These are phyloP conservation scores for Belgica antarctica DNA, from an alignment of 2,888 invertebrate species.

Conservation along the genomic window DNA sequence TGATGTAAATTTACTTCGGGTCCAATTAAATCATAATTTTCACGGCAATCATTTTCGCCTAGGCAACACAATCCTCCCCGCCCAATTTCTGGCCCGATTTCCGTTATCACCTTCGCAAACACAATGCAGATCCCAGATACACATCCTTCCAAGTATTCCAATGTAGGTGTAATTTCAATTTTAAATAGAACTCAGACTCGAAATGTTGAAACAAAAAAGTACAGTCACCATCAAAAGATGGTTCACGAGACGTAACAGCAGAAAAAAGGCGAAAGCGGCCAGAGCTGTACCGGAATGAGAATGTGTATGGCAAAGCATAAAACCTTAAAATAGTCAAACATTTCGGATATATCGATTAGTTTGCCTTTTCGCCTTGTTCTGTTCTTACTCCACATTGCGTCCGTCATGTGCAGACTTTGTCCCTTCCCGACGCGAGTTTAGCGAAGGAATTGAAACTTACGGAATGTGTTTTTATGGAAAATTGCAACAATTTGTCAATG, in stretches of 20 bases:
- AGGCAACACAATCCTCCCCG: no score
- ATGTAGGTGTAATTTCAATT: background rate
- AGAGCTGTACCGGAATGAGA: slow-evolving; percentile 11
- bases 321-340: slow-evolving; percentile 33
- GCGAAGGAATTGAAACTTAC: no score
- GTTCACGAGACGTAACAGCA: slow-evolving; percentile 19
- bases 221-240: slow-evolving; percentile 42
- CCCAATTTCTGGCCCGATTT: background rate
- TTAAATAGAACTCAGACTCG: slow-evolving; percentile 23
- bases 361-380: background rate
- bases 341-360: slow-evolving; percentile 37
- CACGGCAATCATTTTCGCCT: no score
- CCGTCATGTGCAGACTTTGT: background rate
- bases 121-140: no score
- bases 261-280: background rate
- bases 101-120: no score
- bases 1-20: background rate
- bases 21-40: background rate
- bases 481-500: no score
- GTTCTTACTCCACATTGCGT: background rate
- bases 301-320: background rate
- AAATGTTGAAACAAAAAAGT: slow-evolving; percentile 38
- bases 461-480: no score
- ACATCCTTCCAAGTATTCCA: no score
- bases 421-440: no score